Base-by-base conservation (phyloP, 2,113 vertebrate species). In the Sebastes schlegelii region DNA sequence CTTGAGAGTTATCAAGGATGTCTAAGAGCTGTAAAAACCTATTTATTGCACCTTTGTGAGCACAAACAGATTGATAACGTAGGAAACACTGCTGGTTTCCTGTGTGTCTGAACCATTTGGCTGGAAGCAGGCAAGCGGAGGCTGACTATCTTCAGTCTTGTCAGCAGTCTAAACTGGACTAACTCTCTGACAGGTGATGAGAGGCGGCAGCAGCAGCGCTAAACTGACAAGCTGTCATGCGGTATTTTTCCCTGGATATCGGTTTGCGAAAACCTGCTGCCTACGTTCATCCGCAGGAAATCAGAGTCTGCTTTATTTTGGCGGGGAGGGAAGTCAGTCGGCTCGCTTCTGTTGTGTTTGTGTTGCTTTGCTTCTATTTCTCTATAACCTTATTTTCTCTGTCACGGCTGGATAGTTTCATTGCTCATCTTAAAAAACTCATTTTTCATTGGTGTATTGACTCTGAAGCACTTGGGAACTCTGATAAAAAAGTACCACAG, bases 151-250 rank as follows among this genome's bases (percentile, higher is more conserved):
- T 55, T 66, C 69, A 16, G 79, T 63, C 74, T 55, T 73, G 82
- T 88, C 88, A 80, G 80, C 76, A 55, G 83, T 86, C 79, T 72
- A 66, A 90, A 74, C 80, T 34, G 74, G 85, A 86, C 79, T 43
- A 49, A 74, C 58, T 80, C 45, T 55, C 61, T 77, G 91, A 88
- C 85, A 84, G 79, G 72, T 79, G 85, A 85, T 77, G 89, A 88
- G 86, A 85, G 48, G 72, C 62, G 57, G 80, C 61, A n/a, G 79
- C 82, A 64, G 85, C 62, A 34, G 34, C 55, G 48, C 75, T 68
- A 82, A 83, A 87, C 79, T 84, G 88, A 84, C 80, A 48, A 62
- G 84, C 83, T 89, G 91, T 87, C 87, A 78, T 46, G 64, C 71
- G 23, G 71, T 49, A 43, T 82, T 84, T 70, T 74, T 19, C 68